These are phyloP conservation scores for Diadema setosum DNA, from an alignment of 35 echinoderm and acorn worm species.

Conservation along the genomic window DNA sequence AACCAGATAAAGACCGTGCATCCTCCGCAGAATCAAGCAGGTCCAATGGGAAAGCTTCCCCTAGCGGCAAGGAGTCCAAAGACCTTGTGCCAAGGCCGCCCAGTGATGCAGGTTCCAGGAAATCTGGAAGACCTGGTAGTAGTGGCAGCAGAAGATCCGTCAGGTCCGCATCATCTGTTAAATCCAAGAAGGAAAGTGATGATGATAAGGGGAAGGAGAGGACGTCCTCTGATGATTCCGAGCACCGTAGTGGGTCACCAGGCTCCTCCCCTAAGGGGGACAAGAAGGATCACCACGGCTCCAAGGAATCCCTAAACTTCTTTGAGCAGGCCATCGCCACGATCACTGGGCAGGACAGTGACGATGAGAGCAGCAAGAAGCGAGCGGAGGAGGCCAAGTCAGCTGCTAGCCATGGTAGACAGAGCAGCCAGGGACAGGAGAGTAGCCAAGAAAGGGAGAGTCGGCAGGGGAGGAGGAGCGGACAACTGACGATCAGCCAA, in stretches of 20 bases:
- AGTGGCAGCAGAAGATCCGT: not conserved
- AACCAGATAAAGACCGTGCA: not conserved
- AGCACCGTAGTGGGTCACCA: too few relatives aligned
- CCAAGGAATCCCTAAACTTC: not conserved
- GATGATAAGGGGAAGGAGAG: not conserved
- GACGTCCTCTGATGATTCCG: not conserved
- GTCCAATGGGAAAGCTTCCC: not conserved
- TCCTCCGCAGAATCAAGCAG: conserved; percentile 37
- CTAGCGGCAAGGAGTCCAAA: not conserved
- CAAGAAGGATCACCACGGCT: not conserved
- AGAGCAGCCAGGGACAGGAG: not conserved
- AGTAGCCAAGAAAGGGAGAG: not conserved
- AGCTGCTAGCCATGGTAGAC: not conserved
- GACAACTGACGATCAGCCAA: not conserved
- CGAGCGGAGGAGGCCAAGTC: not conserved
- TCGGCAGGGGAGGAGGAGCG: too few relatives aligned
- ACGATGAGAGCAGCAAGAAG: not conserved
- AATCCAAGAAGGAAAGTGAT: not conserved
- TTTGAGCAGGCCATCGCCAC: conserved; percentile 2
- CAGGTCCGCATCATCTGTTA: not conserved
- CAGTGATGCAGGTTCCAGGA: not conserved
- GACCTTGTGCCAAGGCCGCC: not conserved
- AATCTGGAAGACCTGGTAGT: not conserved
- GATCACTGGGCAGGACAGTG: not conserved
- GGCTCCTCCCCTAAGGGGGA: too few relatives aligned